These are phyloP conservation scores for Saccopteryx bilineata DNA, from an alignment of 2,113 vertebrate species.

Conservation along the genomic window DNA sequence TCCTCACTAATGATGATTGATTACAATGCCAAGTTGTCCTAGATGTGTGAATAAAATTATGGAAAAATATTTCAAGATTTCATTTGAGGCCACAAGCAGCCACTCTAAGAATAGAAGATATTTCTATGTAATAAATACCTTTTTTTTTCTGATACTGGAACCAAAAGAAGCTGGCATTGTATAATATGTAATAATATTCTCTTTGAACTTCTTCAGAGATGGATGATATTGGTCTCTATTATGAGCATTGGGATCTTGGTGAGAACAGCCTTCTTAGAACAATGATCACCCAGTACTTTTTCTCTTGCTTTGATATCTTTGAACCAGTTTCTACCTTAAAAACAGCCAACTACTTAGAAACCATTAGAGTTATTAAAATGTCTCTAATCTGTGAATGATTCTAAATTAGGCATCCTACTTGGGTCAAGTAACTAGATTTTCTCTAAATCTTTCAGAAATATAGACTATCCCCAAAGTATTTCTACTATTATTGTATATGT, in stretches of 20 bases:
- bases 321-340: not conserved
- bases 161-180: not conserved
- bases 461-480: not conserved
- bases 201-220: not conserved
- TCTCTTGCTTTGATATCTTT: not conserved
- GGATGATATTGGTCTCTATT: not conserved
- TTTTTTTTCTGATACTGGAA: not conserved
- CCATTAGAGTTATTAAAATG: not conserved
- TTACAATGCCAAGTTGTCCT: not conserved
- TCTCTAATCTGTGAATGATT: not conserved
- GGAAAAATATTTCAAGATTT: not conserved
- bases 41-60: not conserved
- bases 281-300: not conserved
- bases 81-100: not conserved
- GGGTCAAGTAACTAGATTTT: not conserved
- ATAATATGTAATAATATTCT: conserved; percentile 23
- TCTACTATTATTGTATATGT: not conserved
- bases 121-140: not conserved
- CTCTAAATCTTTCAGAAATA: not conserved
- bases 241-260: not conserved
- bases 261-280: not conserved
- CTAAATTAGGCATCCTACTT: not conserved
- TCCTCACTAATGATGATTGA: not conserved
- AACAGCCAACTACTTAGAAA: not conserved
- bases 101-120: not conserved